A percentile compares a stretch with the other conserved stretches of the same genome.
Evolutionary conservation across 92 coral and sea anemone genomes (phyloP).

Genomic region (Epizoanthus ramosus): DNA sequence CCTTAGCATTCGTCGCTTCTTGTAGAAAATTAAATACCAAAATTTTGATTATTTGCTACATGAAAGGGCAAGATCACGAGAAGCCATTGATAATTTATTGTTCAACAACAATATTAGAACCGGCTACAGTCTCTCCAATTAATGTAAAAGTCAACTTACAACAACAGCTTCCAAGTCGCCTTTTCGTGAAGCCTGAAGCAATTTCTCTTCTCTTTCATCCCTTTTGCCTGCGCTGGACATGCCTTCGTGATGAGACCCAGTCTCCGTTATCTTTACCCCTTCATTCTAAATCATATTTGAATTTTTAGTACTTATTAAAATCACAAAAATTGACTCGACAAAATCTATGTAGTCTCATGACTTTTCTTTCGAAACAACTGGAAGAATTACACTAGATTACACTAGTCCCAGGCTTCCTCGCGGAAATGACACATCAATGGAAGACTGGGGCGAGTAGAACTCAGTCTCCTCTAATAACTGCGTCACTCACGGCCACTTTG

Average conservation of each 20-base stretch:
- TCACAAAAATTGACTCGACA: neutral
- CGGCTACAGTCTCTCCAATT: neutral
- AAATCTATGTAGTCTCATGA: neutral
- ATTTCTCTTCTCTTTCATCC: conserved; percentile 86
- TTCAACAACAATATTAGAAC: conserved; percentile 4
- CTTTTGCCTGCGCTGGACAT: conserved; percentile 53
- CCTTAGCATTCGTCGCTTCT: neutral
- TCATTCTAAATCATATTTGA: conserved; percentile 35
- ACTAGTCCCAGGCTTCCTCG: conserved; percentile 3
- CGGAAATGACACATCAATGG: neutral
- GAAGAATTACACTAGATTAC: conserved; percentile 10
- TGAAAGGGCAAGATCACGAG: neutral
- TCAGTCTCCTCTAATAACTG: neutral
- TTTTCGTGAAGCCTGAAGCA: conserved; percentile 84
- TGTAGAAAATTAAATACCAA: neutral
- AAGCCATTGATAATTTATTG: neutral
- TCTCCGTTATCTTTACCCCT: conserved; percentile 39
- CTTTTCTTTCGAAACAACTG: neutral
- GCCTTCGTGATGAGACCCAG: neutral
- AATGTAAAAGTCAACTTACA: conserved; percentile 68
- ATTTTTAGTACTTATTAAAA: neutral
- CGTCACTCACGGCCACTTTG: neutral
- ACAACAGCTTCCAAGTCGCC: conserved; percentile 83
- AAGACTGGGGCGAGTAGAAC: neutral
- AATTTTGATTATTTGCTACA: neutral